Base-by-base conservation (phyloP, 2,113 vertebrate species). In the Pseudorhombus dupliciocellatus region DNA sequence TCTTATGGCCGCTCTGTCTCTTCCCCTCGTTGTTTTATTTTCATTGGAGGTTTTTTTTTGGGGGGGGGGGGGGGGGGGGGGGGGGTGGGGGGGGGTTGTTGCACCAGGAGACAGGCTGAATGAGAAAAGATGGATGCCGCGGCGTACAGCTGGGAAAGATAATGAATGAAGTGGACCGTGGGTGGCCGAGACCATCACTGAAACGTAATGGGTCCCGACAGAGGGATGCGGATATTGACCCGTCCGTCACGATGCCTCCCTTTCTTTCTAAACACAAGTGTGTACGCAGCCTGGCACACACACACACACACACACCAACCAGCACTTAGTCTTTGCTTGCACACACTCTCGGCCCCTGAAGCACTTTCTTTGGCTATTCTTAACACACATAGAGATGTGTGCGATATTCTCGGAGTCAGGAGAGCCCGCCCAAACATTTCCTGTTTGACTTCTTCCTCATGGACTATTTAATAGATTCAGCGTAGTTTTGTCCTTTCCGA, bases 91-190 rank as follows among this genome's bases (percentile, higher is more conserved):
- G n/a, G n/a, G n/a, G n/a, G n/a, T n/a, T 84, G 83, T 82, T 86
- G 77, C 21, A 12, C 56, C 58, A 63, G 55, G 74, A 87, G 83
- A 92, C 80, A 71, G 75, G 61, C 62, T 15, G 71, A 88, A 86
- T 80, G 80, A 83, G 81, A 73, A 82, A 66, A 87, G 90, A 88
- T 90, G 74, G 85, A 92, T 90, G 81, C 63, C 72, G 93, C 77
- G 30, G 56, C 81, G 50, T 52, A 0, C 81, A 91, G 75, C 90
- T 76, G 77, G 58, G 80, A 91, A 90, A 84, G 85, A 88, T 90
- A 92, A 93, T 92, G 88, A 93, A 92, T 93, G 90, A 93, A 91
- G 78, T 89, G 74, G 89, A 88, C 84, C 82, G 89, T 79, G 89
- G 78, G 88, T 89, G 88, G 87, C 28, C 75, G 91, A 92, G 93